Percentiles rank a stretch among this genome's conserved stretches.
These are phyloP conservation scores for Meriones psammophilus DNA, from an alignment of 2,797 vertebrate genomes.

Conservation along the genomic window DNA sequence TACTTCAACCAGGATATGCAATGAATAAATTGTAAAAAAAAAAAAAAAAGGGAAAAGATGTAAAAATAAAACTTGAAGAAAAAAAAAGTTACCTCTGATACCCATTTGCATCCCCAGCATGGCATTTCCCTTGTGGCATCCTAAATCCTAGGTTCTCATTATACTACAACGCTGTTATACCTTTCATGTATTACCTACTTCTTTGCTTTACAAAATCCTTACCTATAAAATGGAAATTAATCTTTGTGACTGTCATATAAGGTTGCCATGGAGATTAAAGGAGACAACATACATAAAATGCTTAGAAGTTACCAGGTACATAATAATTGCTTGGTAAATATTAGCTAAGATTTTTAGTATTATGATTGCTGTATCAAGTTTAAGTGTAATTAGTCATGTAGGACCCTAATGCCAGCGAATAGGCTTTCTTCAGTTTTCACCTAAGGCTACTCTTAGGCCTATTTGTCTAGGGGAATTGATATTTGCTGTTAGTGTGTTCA, in stretches of 20 bases:
- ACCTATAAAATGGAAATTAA: conserved; percentile 31
- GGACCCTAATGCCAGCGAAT: conserved; percentile 22
- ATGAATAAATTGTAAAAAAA: too few relatives aligned
- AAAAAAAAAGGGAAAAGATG: too few relatives aligned
- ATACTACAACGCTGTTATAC: not conserved
- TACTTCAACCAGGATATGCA: too few relatives aligned
- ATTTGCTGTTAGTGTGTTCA: conserved; percentile 28
- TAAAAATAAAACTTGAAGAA: too few relatives aligned
- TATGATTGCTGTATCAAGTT: conserved; percentile 20
- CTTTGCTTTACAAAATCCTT: conserved; percentile 22
- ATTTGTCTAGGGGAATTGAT: conserved; percentile 43
- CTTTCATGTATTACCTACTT: not conserved
- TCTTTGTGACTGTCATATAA: not conserved
- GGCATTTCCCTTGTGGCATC: not conserved
- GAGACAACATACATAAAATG: not conserved
- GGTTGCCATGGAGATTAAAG: conserved; percentile 14
- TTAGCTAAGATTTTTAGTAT: conserved; percentile 19
- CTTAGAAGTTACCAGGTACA: not conserved
- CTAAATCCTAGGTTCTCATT: not conserved
- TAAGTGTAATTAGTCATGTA: conserved; percentile 35
- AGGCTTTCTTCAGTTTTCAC: conserved; percentile 41
- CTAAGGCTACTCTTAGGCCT: not conserved
- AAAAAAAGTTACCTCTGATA: not conserved
- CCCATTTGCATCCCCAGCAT: not conserved
- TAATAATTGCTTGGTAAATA: conserved; percentile 63